These are phyloP conservation scores for Cynodonichthys magdalenae DNA, from an alignment of 2,797 vertebrate genomes.

Conservation along the genomic window DNA sequence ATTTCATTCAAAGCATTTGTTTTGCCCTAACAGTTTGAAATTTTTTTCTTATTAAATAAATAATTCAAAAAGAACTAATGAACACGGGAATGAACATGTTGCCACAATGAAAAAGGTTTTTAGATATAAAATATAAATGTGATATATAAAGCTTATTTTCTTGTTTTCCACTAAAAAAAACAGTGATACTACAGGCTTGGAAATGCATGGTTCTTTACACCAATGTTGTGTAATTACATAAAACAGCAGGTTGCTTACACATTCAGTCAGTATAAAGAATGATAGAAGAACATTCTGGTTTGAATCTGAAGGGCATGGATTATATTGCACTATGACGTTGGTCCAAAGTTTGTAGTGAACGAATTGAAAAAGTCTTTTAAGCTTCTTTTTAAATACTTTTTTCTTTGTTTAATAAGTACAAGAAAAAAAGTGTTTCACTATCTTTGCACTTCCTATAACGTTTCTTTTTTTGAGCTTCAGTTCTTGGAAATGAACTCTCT, in stretches of 20 bases:
- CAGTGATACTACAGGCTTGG: background rate
- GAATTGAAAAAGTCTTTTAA: background rate
- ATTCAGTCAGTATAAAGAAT: background rate
- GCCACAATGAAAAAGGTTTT: slow-evolving; percentile 3
- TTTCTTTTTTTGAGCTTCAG: background rate
- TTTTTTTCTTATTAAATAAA: background rate
- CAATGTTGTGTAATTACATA: background rate
- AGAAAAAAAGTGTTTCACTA: background rate
- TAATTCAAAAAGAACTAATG: slow-evolving; percentile 22
- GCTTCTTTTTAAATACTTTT: background rate
- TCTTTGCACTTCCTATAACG: slow-evolving; percentile 14
- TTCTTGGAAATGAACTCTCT: slow-evolving; percentile 19
- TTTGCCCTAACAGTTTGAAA: slow-evolving; percentile 6
- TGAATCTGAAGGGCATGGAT: slow-evolving; percentile 1
- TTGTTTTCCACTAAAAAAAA: background rate
- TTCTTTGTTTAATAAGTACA: slow-evolving; percentile 15
- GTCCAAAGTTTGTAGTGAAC: background rate
- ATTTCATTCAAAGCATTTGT: slow-evolving; percentile 30
- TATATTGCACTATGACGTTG: background rate
- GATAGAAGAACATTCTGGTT: slow-evolving; percentile 2
- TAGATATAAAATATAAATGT: slow-evolving; percentile 9
- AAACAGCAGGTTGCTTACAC: background rate
- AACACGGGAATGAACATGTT: slow-evolving; percentile 1
- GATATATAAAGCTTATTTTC: too few species aligned
- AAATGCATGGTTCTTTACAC: background rate